Base-by-base conservation (phyloP, 2,113 vertebrate species). In the Aspidoscelis tigris region DNA sequence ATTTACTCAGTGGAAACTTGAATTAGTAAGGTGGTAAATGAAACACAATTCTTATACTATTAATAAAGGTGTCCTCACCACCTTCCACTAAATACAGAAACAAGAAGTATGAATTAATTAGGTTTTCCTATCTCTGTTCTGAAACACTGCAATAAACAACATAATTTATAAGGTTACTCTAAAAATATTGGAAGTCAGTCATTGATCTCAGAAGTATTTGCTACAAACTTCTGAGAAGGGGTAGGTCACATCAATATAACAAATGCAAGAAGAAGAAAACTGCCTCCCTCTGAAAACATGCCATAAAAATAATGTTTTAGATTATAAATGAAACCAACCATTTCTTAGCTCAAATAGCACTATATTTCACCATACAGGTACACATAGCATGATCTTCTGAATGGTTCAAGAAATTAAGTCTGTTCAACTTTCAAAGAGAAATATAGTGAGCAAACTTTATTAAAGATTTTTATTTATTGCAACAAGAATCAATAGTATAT, bases 1-100 rank as follows among this genome's bases (percentile, higher is more conserved):
- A 88, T 24, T 86, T 88, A 41, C 0, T 5, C 80, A 77, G 10
- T 12, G 39, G 47, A 84, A 89, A 65, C 74, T 41, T 5, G 1
- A 1, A 70, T 68, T 61, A 24, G 22, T 9, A 24, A 4, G 20
- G 72, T 5, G 5, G 11, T 3, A 0, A 83, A 58, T 58, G 8
- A 22, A 53, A 7, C 5, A 26, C 1, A 22, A 61, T 11, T 68
- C 72, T 76, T 79, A 53, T 7, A 61, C 58, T 85, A 24, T 1
- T 1, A 12, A 7, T 43, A 43, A 78, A 81, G 33, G 33, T 61
- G 6, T 58, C 0, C 2, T 6, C 71, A 77, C 47, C 8, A 1
- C 6, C 70, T 1, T 0, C 0, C 50, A 61, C 61, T 61, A 53
- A 71, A 7, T 64, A 76, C 87, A 80, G 53, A 53, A 74, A 72